Percentiles rank a stretch among this genome's conserved stretches.
phyloP scores from a whole-genome alignment of 1,140 invertebrate species.

The Acyrthosiphon pisum region DNA sequence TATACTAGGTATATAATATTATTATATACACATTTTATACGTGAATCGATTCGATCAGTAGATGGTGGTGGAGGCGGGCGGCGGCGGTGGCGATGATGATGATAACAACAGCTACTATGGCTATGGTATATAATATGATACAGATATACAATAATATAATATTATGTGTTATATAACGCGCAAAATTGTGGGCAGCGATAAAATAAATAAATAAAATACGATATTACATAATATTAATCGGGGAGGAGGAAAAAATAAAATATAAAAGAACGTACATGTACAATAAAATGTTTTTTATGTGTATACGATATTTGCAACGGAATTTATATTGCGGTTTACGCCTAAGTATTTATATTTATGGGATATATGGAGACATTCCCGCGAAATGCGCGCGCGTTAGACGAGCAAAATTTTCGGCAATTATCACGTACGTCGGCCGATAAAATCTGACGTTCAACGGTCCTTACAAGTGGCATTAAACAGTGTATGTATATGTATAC shows the following conservation, averaged over 20 bases:
- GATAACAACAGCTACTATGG: neutral
- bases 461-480: neutral
- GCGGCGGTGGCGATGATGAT: neutral
- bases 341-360: constrained; percentile 20
- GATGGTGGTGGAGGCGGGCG: neutral
- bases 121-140: neutral
- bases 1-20: too few species aligned
- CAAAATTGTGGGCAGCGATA: neutral
- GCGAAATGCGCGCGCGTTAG: neutral
- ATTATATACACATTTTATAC: neutral
- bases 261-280: neutral
- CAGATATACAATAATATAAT: neutral
- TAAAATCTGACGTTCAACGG: constrained; percentile 31
- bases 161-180: neutral
- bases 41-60: constrained; percentile 6
- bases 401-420: neutral
- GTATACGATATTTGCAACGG: neutral
- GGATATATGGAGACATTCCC: neutral
- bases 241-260: neutral
- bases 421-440: constrained; percentile 25
- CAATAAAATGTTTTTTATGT: neutral
- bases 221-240: neutral
- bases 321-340: neutral
- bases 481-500: neutral
- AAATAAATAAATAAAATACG: neutral